These are phyloP conservation scores for Jaculus jaculus DNA, from an alignment of 2,113 vertebrate species.

Conservation along the genomic window DNA sequence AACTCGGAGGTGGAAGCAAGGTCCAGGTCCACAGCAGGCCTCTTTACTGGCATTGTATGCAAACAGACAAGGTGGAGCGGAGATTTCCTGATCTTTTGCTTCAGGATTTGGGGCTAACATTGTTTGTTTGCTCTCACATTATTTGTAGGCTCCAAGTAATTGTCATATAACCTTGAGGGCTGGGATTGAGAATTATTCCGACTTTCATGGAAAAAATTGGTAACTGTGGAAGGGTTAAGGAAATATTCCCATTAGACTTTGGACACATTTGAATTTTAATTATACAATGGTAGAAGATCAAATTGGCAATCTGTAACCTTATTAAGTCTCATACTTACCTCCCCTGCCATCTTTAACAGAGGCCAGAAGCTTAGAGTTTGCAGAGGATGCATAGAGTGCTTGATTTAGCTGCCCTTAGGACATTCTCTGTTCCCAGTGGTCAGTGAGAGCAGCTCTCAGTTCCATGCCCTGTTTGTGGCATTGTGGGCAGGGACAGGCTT, in stretches of 20 bases:
- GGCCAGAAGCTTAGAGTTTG: background rate
- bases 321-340: background rate
- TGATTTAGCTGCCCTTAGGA: background rate
- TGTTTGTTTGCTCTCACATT: background rate
- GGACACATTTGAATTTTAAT: conserved; percentile 11
- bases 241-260: background rate
- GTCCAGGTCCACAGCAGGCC: background rate
- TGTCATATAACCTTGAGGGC: background rate
- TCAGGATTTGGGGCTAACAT: background rate
- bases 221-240: background rate
- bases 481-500: background rate
- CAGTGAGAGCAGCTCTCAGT: background rate
- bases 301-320: background rate
- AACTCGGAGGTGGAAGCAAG: background rate
- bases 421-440: background rate
- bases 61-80: background rate
- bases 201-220: background rate
- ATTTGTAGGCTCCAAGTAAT: background rate
- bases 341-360: background rate
- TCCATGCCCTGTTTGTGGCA: background rate
- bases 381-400: background rate
- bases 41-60: rapidly evolving
- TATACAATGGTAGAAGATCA: background rate
- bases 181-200: background rate
- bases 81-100: background rate